These are phyloP conservation scores for Torymus auratus DNA, from an alignment of 2,888 invertebrate species.

Conservation along the genomic window DNA sequence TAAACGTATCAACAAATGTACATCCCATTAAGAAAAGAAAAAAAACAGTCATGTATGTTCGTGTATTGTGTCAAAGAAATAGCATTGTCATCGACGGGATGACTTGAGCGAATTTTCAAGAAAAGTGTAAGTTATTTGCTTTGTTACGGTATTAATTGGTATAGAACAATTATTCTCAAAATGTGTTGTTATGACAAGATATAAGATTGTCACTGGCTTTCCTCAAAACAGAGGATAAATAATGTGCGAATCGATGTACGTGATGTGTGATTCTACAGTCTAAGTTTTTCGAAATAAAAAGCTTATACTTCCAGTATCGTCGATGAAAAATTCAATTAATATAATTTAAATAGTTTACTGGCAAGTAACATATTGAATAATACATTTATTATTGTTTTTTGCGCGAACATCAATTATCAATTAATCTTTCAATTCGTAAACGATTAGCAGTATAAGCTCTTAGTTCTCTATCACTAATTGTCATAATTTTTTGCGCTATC, in stretches of 20 bases:
- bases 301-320: slow-evolving; percentile 39
- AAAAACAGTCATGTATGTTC: slow-evolving; percentile 48
- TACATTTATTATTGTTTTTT: slow-evolving; percentile 18
- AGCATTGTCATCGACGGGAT: slow-evolving; percentile 6
- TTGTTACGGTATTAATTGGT: slow-evolving; percentile 15
- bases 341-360: slow-evolving; percentile 8
- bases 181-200: slow-evolving; percentile 40
- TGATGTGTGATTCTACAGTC: slow-evolving; percentile 47
- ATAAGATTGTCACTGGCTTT: slow-evolving; percentile 47
- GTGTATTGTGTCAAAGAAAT: slow-evolving; percentile 14
- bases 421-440: slow-evolving; percentile 31
- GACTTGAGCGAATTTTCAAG: slow-evolving; percentile 21
- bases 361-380: slow-evolving; percentile 9
- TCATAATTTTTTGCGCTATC: slow-evolving; percentile 49
- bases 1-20: slow-evolving; percentile 76
- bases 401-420: slow-evolving; percentile 18
- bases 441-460: slow-evolving; percentile 52
- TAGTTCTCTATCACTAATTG: slow-evolving; percentile 56
- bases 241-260: slow-evolving; percentile 51
- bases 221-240: slow-evolving; percentile 26
- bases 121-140: slow-evolving; percentile 22
- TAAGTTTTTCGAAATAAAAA: slow-evolving; percentile 37
- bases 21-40: slow-evolving; percentile 61
- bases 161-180: slow-evolving; percentile 7
- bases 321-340: not conserved